Evolutionary conservation across 1,140 invertebrate genomes (phyloP).

Genomic region (Drosophila repleta): DNA sequence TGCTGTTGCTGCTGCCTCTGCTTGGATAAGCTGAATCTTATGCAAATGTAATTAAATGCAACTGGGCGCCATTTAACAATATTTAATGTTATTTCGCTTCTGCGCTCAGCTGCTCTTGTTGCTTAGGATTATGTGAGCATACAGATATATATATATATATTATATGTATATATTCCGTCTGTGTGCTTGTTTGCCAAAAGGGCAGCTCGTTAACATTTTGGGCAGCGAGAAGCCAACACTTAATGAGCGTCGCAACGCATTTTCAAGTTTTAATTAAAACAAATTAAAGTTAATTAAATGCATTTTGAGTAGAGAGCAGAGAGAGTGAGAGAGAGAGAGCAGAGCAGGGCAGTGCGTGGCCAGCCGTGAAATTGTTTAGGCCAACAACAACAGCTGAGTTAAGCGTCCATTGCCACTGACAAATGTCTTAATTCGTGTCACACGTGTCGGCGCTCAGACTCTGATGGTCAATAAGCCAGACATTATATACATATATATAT

Average conservation of each 20-base stretch:
- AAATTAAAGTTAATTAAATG: constrained; percentile 58
- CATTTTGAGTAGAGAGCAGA: constrained; percentile 21
- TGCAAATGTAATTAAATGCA: constrained; percentile 60
- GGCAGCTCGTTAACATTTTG: constrained; percentile 31
- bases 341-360: background rate
- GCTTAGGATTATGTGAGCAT: constrained; percentile 43
- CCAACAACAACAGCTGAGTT: background rate
- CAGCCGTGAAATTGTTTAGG: constrained; percentile 45
- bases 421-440: constrained; percentile 49
- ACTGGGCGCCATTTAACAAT: constrained; percentile 48
- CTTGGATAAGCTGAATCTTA: constrained; percentile 53
- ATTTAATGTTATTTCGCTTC: constrained; percentile 42
- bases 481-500: background rate
- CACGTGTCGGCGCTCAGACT: constrained; percentile 22
- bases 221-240: constrained; percentile 7
- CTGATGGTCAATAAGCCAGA: constrained; percentile 9
- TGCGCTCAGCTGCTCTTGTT: constrained; percentile 2
- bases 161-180: constrained; percentile 11
- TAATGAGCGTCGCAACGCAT: constrained; percentile 46
- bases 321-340: no score
- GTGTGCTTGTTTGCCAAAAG: constrained; percentile 1
- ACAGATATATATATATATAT: constrained; percentile 5
- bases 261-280: constrained; percentile 58
- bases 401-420: constrained; percentile 21
- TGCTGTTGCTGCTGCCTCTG: constrained; percentile 1